Conservation (phyloP, 2,888 invertebrate genomes). For the Diaprepes abbreviatus region DNA sequence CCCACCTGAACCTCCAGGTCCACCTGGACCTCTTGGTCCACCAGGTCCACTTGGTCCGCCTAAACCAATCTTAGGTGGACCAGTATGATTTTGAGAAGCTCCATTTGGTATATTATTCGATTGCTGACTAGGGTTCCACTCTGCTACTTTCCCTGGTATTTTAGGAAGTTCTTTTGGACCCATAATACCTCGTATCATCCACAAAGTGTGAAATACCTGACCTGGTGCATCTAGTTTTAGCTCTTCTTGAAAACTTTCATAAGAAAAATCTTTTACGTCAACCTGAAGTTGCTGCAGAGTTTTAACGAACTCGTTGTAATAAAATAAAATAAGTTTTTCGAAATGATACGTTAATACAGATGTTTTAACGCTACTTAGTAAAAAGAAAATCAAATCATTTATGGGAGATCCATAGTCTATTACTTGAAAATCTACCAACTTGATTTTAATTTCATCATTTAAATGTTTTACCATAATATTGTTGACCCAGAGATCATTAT, state of each 20-base stretch:
- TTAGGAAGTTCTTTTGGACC: slow-evolving; percentile 41
- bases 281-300: slow-evolving; percentile 60
- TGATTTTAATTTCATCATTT: slow-evolving; percentile 58
- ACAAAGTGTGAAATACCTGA: slow-evolving; percentile 65
- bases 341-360: slow-evolving; percentile 64
- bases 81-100: not conserved
- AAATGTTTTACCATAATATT: slow-evolving; percentile 70
- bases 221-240: slow-evolving; percentile 60
- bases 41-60: too few relatives aligned
- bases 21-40: too few relatives aligned
- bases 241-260: slow-evolving; percentile 64
- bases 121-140: slow-evolving; percentile 29
- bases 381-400: slow-evolving; percentile 70
- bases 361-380: slow-evolving; percentile 68
- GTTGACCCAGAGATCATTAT: slow-evolving; percentile 73
- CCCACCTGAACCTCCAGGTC: too few relatives aligned
- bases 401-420: slow-evolving; percentile 68
- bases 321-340: slow-evolving; percentile 68
- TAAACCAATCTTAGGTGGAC: too few relatives aligned
- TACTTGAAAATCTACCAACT: slow-evolving; percentile 73
- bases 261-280: slow-evolving; percentile 62
- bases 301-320: slow-evolving; percentile 67
- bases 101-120: not conserved
- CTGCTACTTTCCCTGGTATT: slow-evolving; percentile 22
- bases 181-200: slow-evolving; percentile 59